Evolutionary conservation across 2,888 invertebrate species (phyloP), one percentile per base, ranked within the genome.

Genomic region (Macrosoma leucophasiata): DNA sequence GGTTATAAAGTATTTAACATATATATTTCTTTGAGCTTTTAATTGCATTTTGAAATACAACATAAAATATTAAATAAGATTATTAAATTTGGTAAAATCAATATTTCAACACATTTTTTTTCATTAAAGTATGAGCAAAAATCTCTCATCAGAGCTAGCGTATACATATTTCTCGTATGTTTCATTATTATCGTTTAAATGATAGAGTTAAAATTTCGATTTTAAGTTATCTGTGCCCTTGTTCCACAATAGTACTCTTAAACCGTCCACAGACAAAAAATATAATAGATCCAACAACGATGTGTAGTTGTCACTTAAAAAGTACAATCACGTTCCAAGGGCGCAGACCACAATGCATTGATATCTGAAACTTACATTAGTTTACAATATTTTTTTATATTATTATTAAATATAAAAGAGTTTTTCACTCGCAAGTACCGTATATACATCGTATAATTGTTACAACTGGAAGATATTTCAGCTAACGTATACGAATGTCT

Each of bases 21-120:
- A 90, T 88, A 89, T 90, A 91, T 91, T 91, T 90, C 91, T 91
- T 91, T 91, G 90, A 91, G 91, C 90, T 89, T 91, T 86, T 90
- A 89, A 90, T 90, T 90, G 90, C 90, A 89, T 90, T 90, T 88
- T 89, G 90, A 90, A 90, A 88, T 91, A 91, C 90, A 91, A 91
- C 90, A 90, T 90, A 84, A 84, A 90, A 90, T 90, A 90, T 89
- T 89, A 90, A 90, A 90, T 90, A 90, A 90, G 89, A 88, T 88
- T 88, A 89, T 86, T 84, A 77, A 88, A 88, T 89, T 88, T 90
- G 89, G 89, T 89, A 89, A 89, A 88, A 88, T 90, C 88, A 90
- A 89, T 88, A 85, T 84, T 79, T 82, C 65, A 82, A 84, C 84
- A 84, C 72, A 70, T 65, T 71, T 75, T 74, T 67, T 60, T 72